These are phyloP conservation scores for Parazoanthus darwini DNA, from an alignment of 92 coral and sea anemone species.

Conservation along the genomic window DNA sequence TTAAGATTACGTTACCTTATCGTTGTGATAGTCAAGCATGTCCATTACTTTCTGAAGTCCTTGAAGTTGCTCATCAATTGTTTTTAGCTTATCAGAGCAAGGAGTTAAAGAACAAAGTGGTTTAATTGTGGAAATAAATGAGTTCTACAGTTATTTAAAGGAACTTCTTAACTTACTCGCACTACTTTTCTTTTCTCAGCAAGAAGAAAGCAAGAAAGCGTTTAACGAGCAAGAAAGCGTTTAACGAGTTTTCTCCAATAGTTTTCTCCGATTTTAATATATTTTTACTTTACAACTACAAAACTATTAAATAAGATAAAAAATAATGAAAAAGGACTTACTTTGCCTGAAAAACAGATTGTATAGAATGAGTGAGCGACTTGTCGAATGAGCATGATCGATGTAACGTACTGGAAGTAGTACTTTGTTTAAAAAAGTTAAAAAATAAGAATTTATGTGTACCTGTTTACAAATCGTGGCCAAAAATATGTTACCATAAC, in stretches of 20 bases:
- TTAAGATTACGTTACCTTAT: slow-evolving; percentile 60
- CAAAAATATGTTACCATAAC: too few relatives aligned
- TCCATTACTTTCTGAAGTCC: slow-evolving; percentile 65
- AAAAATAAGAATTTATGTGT: too few relatives aligned
- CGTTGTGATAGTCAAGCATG: slow-evolving; percentile 61
- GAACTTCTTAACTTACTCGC: background rate
- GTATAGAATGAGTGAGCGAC: background rate
- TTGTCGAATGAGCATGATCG: too few relatives aligned
- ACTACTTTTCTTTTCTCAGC: background rate
- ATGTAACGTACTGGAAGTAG: too few relatives aligned
- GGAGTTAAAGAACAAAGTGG: slow-evolving; percentile 13
- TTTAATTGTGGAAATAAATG: background rate
- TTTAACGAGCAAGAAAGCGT: too few relatives aligned
- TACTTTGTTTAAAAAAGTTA: too few relatives aligned
- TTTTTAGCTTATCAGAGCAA: slow-evolving; percentile 52
- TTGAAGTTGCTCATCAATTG: slow-evolving; percentile 65
- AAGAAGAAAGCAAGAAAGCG: background rate
- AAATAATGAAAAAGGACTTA: background rate
- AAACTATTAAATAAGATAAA: background rate
- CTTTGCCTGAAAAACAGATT: background rate
- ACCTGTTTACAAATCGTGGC: too few relatives aligned
- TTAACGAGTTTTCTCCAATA: background rate
- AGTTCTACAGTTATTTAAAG: background rate
- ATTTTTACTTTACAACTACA: too few relatives aligned
- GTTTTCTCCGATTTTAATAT: too few relatives aligned